Conservation (phyloP, 1,140 invertebrate genomes). For the Tenebrio molitor region DNA sequence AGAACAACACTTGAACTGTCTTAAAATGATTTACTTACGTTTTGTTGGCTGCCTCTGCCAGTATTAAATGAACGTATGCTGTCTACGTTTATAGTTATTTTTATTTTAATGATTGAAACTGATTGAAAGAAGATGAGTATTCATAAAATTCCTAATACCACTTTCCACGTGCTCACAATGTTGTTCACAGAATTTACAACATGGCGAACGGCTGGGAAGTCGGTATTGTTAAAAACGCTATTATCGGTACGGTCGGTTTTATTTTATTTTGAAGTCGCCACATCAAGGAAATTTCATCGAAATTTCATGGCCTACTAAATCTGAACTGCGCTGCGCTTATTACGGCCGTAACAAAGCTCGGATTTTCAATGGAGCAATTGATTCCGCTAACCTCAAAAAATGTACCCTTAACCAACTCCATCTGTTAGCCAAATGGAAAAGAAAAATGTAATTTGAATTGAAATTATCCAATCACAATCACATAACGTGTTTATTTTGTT, state of each 20-base stretch:
- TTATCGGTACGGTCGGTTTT: not conserved
- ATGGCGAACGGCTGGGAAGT: slow-evolving; percentile 41
- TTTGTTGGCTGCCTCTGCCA: not conserved
- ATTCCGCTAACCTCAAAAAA: too few species aligned
- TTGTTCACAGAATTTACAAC: slow-evolving; percentile 45
- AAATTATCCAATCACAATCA: too few species aligned
- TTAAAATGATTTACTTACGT: slow-evolving; percentile 15
- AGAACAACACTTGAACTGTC: not conserved
- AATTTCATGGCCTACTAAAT: too few species aligned
- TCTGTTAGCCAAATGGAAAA: too few species aligned
- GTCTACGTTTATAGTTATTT: not conserved
- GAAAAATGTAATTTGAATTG: too few species aligned
- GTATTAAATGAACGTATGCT: not conserved
- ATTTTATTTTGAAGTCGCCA: not conserved
- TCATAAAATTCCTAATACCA: not conserved
- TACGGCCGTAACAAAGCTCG: too few species aligned
- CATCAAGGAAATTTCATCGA: not conserved
- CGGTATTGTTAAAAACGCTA: not conserved
- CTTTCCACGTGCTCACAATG: slow-evolving; percentile 53
- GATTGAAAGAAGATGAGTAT: not conserved
- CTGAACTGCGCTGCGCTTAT: too few species aligned
- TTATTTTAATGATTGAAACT: not conserved
- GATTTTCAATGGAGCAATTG: too few species aligned
- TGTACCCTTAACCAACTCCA: too few species aligned
- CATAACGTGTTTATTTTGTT: too few species aligned